phyloP scores from a whole-genome alignment of 37 sponge, comb jelly and placozoan species.

The Chondrosia reniformis region DNA sequence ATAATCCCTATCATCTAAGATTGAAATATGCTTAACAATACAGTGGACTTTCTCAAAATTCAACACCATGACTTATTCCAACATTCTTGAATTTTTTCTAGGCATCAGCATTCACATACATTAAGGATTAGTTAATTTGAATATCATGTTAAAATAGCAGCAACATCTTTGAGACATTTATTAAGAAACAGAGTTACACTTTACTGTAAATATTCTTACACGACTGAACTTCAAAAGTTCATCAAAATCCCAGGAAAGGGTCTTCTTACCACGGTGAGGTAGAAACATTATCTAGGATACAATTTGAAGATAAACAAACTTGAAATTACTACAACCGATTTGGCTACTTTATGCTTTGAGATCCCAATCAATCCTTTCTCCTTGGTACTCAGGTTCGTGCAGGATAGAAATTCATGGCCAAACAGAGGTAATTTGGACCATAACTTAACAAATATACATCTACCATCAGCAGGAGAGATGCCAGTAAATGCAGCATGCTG shows the following conservation, averaged over 20 bases:
- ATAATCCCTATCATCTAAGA: too few species aligned
- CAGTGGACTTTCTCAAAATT: too few species aligned
- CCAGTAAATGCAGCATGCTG: conserved; percentile 51
- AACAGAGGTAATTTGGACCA: conserved; percentile 79
- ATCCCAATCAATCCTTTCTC: conserved; percentile 78
- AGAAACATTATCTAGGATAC: conserved; percentile 45
- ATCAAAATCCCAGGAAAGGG: conserved; percentile 40
- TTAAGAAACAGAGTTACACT: too few species aligned
- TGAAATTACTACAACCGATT: neutral
- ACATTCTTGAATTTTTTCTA: too few species aligned
- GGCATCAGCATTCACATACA: too few species aligned
- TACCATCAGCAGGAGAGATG: conserved; percentile 41
- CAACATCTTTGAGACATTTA: too few species aligned
- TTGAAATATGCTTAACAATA: too few species aligned
- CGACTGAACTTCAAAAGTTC: conserved; percentile 45
- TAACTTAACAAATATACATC: conserved; percentile 76
- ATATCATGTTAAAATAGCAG: too few species aligned
- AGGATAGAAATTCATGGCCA: conserved; percentile 84
- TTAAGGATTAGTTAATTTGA: too few species aligned
- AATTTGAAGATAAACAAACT: neutral
- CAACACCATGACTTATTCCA: too few species aligned
- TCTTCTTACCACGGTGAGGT: conserved; percentile 55
- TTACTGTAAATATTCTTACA: conserved; percentile 9
- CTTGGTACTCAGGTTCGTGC: conserved; percentile 58
- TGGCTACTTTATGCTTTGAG: conserved; percentile 65